A percentile compares a stretch with the other conserved stretches of the same genome.
Conservation (phyloP, 2,113 vertebrate genomes). For the Brevimyrus niger region DNA sequence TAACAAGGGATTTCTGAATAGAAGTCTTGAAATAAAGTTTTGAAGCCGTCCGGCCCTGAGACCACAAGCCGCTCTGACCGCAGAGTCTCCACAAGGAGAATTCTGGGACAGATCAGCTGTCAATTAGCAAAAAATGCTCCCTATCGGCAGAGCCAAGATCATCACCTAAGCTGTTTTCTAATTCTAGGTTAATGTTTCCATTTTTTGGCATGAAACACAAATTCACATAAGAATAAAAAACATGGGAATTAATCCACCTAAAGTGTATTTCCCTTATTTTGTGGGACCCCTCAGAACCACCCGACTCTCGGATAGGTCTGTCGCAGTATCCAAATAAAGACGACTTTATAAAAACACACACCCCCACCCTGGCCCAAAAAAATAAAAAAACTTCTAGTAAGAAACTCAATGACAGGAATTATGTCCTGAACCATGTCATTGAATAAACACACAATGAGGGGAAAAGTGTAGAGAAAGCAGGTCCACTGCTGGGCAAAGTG, state of each 20-base stretch:
- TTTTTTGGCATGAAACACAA: neutral
- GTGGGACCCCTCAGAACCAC: neutral
- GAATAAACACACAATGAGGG: constrained; percentile 72
- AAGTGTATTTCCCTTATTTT: neutral
- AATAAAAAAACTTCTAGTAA: constrained; percentile 55
- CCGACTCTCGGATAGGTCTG: constrained; percentile 15
- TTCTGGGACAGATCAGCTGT: constrained; percentile 44
- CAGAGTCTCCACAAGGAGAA: constrained; percentile 47
- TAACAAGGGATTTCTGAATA: constrained; percentile 43
- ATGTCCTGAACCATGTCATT: constrained; percentile 62
- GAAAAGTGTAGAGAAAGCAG: constrained; percentile 58
- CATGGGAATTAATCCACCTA: neutral
- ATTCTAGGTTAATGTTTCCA: neutral
- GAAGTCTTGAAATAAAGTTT: constrained; percentile 57
- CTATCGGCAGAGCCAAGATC: neutral
- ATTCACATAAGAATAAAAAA: neutral
- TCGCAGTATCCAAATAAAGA: constrained; percentile 45
- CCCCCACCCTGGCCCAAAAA: neutral
- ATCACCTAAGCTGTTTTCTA: neutral
- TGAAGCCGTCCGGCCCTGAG: constrained; percentile 54
- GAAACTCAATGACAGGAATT: constrained; percentile 67
- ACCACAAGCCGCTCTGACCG: constrained; percentile 48
- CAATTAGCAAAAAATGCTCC: constrained; percentile 44
- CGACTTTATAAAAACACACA: constrained; percentile 46
- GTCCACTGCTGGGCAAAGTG: constrained; percentile 75